Percentiles rank a stretch among this genome's conserved stretches.
Evolutionary conservation across 2,797 vertebrate genomes (phyloP).

Genomic region (Manis pentadactyla): DNA sequence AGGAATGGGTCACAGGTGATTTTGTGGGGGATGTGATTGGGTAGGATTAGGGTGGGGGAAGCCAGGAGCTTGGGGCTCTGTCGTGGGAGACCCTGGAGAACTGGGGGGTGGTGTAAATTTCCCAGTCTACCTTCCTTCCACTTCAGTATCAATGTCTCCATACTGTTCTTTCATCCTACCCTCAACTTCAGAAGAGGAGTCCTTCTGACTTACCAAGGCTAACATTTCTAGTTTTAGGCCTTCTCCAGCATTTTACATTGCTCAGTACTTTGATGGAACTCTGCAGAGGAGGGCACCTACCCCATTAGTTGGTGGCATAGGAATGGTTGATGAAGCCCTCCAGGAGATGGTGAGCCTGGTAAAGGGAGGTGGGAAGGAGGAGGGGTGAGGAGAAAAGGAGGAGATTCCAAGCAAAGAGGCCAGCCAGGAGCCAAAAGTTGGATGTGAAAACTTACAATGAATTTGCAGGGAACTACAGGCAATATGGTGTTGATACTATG

Average conservation of each 20-base stretch:
- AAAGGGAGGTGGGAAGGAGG: neutral
- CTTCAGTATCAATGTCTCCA: neutral
- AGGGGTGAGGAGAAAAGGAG: neutral
- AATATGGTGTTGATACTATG: neutral
- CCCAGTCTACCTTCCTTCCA: neutral
- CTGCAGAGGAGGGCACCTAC: neutral
- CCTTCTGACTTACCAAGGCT: neutral
- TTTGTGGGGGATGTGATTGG: neutral
- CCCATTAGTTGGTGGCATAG: neutral
- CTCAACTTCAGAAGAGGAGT: neutral
- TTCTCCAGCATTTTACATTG: neutral
- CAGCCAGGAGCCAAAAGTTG: neutral
- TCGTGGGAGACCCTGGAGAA: neutral
- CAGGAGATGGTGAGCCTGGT: neutral
- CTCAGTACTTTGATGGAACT: neutral
- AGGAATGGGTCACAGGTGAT: neutral
- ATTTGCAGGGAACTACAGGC: neutral
- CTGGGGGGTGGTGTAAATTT: neutral
- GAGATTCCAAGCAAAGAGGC: neutral
- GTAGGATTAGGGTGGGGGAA: neutral
- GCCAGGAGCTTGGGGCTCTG: neutral
- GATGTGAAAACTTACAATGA: neutral
- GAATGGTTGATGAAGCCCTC: neutral
- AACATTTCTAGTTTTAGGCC: neutral
- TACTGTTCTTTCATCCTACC: neutral